Base-by-base conservation (phyloP, 2,888 invertebrate genomes). In the Aromia moschata region DNA sequence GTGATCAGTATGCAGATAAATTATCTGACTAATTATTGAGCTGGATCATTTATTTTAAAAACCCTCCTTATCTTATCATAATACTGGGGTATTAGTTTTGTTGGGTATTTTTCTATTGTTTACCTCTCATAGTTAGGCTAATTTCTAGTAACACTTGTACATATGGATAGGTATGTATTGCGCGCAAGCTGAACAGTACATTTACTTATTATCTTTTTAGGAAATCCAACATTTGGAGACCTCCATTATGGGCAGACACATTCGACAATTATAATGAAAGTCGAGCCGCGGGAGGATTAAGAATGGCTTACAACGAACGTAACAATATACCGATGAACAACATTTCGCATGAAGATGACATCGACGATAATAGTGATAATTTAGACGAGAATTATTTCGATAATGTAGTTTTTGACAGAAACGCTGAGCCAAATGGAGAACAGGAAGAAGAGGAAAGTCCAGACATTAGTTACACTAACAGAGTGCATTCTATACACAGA, bases 401-500 rank as follows among this genome's bases (percentile, higher is more conserved):
- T 15, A 14, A 37, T n/a, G 11, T 38, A n/a, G 25, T 17, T 1
- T 36, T 47, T 1, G 20, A 9, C 14, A n/a, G 3, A 14, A 20
- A 36, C 17, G 47, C n/a, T 4, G 12, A 37, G 0, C 14, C 2
- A 2, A 33, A 10, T 3, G 11, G n/a, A 10, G 10, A 3, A 10
- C 7, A n/a, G n/a, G 33, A 20, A 36, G n/a, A 12, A 18, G 12
- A 43, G 11, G 30, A 38, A n/a, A 15, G 14, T 3, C 10, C 16
- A 14, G 5, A 15, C 11, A n/a, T 9, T 1, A 14, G 5, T 37
- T 25, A 49, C n/a, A 10, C 45, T 3, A 51, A 51, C n/a, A 52
- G 63, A 30, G 52, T 65, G 12, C 62, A 65, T 49, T 68, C 68
- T 12, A 64, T 68, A 16, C 68, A 68, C 47, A 52, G 68, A 17